Base-by-base conservation (phyloP, 2,888 invertebrate genomes). In the Allygus modestus region DNA sequence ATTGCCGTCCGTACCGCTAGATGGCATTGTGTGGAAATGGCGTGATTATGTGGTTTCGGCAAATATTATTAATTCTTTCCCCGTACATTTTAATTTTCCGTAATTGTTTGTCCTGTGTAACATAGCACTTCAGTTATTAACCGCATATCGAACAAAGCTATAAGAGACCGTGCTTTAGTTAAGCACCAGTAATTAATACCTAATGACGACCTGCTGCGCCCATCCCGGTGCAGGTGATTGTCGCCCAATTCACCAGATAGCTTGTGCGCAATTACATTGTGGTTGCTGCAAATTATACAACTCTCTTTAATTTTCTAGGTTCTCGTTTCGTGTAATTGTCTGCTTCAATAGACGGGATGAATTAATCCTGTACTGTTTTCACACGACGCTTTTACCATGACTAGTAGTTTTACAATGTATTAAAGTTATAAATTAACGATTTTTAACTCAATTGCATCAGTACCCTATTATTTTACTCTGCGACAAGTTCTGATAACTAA, bases 251-350 rank as follows among this genome's bases (percentile, higher is more conserved):
- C 46, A 2, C 20, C 23, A 54, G 54, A 7, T 11, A 15, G 54
- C 54, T 5, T 20, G 65, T 15, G 65, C 15, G 17, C 65, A 65
- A 65, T 65, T 31, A 65, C 65, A 31, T 20, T 17, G 5, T 28
- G 65, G 28, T 31, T 28, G 28, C 12, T 17, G 31, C 65, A 28
- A 65, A 65, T 65, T 65, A 28, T 31, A 31, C 65, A 17, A 28
- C 65, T 31, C 65, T 15, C 65, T 65, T 65, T 65, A 26, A 65
- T 65, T 65, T 65, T 65, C 31, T 12, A 65, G 65, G 0, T 1
- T 65, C 65, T 31, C 65, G 65, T 65, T 65, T 65, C 17, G 65
- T 17, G 28, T 65, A 65, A 65, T 65, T 28, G 65, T 65, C 11
- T 4, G 65, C 28, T 28, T 28, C 31, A 65, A 65, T 65, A 17